Evolutionary conservation across 2,797 vertebrate species (phyloP), one percentile per base, ranked within the genome.

Genomic region (Pipistrellus kuhlii): DNA sequence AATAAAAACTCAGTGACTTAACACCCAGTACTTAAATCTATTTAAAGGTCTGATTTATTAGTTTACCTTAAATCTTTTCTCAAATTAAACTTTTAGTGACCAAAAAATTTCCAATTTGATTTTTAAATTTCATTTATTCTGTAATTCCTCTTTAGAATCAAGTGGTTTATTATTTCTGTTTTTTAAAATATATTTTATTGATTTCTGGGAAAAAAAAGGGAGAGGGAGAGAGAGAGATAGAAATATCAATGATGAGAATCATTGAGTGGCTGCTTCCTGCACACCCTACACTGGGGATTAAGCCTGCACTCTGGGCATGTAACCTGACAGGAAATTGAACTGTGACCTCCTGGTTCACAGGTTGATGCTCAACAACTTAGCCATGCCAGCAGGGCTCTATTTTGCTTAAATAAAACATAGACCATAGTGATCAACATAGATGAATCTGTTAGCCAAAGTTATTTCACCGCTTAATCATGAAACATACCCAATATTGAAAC

Each of bases 1-100:
- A 92, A 92, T 94, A 96, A 96, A 97, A 93, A 48, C n/a, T 73
- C 89, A 62, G 35, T 66, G 78, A 66, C 83, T 96, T 88, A 95
- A 86, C 35, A 88, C 69, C 15, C 13, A 57, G 66, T 44, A 64
- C 48, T 92, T 80, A 55, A 72, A 68, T 46, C 44, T 85, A 21
- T 76, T 89, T 85, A 85, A 94, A 94, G 51, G 8, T 44, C 57
- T 94, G 72, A 85, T 94, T 25, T 84, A 82, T 96, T 92, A 72
- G 77, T 94, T 83, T 90, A 68, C 85, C 81, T 84, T 84, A 90
- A 77, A 48, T 55, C n/a, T 92, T 77, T 90, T 95, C 90, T 71
- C 35, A 91, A 88, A 90, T 44, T 85, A 88, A 88, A 38, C 59
- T 80, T 90, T 88, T 5, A 86, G 46, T 21, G 48, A 91, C 23